Percentiles rank a stretch among this genome's conserved stretches.
Evolutionary conservation across 1,140 invertebrate genomes (phyloP).

Genomic region (Drepana arcuata): DNA sequence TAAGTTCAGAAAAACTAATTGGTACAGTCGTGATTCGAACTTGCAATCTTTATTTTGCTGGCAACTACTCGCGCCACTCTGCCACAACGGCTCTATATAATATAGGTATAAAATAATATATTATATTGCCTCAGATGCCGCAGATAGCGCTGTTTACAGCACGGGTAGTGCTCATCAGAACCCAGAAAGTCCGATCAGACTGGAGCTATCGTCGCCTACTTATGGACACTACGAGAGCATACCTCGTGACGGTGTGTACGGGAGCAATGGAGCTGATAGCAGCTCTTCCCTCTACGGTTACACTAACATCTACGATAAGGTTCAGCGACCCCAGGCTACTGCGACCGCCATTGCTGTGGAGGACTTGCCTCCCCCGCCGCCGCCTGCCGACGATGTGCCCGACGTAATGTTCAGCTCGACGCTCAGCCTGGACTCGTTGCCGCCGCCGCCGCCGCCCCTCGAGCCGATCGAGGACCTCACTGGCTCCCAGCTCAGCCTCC

Average conservation of each 20-base stretch:
- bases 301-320: slow-evolving; percentile 38
- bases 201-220: slow-evolving; percentile 18
- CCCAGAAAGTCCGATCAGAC: slow-evolving; percentile 18
- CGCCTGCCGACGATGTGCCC: slow-evolving; percentile 58
- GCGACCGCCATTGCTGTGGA: slow-evolving; percentile 14
- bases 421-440: slow-evolving; percentile 82
- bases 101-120: too few species aligned
- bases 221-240: slow-evolving; percentile 44
- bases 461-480: slow-evolving; percentile 75
- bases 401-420: slow-evolving; percentile 79
- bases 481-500: slow-evolving; percentile 79
- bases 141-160: slow-evolving; percentile 28
- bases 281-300: slow-evolving; percentile 44
- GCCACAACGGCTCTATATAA: too few species aligned
- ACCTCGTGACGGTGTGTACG: slow-evolving; percentile 24
- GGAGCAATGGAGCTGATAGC: slow-evolving; percentile 29
- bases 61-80: too few species aligned
- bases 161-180: slow-evolving; percentile 16
- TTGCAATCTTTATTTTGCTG: too few species aligned
- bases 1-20: too few species aligned
- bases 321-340: slow-evolving; percentile 16
- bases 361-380: slow-evolving; percentile 73
- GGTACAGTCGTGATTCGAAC: too few species aligned
- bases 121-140: slow-evolving; percentile 36
- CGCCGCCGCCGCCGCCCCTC: slow-evolving; percentile 82